A percentile compares a stretch with the other conserved stretches of the same genome.
These are phyloP conservation scores for Felis chaus DNA, from an alignment of 2,113 vertebrate species.

Conservation along the genomic window DNA sequence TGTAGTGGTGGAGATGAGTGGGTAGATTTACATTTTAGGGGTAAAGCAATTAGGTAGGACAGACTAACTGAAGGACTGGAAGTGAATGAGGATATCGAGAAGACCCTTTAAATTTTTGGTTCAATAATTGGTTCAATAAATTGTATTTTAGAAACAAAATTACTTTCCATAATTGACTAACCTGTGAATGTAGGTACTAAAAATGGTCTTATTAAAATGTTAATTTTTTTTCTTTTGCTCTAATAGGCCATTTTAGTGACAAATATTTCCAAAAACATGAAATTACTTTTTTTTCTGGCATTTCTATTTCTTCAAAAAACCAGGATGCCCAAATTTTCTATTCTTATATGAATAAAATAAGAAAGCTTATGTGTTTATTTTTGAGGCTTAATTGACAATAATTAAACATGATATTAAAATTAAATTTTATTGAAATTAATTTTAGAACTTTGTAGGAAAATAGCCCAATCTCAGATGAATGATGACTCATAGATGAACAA, in stretches of 20 bases:
- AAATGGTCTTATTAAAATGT: neutral
- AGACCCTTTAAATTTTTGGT: neutral
- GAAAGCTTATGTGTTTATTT: neutral
- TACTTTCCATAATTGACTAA: neutral
- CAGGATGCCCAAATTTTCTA: neutral
- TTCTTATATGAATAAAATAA: neutral
- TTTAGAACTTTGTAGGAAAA: neutral
- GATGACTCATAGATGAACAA: neutral
- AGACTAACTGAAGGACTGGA: neutral
- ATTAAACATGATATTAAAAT: neutral
- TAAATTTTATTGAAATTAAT: neutral
- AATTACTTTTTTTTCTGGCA: neutral
- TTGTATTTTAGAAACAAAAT: neutral
- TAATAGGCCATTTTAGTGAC: neutral
- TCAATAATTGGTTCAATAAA: neutral
- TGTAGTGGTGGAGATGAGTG: neutral
- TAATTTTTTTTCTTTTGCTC: neutral
- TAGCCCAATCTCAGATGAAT: neutral
- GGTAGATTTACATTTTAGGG: neutral
- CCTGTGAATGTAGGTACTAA: neutral
- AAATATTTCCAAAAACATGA: neutral
- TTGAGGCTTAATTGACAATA: neutral
- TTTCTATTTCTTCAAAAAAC: neutral
- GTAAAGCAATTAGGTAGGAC: neutral
- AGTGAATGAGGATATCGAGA: neutral